Evolutionary conservation across 2,113 vertebrate genomes (phyloP).

Genomic region (zebrafish (Danio rerio)): DNA sequence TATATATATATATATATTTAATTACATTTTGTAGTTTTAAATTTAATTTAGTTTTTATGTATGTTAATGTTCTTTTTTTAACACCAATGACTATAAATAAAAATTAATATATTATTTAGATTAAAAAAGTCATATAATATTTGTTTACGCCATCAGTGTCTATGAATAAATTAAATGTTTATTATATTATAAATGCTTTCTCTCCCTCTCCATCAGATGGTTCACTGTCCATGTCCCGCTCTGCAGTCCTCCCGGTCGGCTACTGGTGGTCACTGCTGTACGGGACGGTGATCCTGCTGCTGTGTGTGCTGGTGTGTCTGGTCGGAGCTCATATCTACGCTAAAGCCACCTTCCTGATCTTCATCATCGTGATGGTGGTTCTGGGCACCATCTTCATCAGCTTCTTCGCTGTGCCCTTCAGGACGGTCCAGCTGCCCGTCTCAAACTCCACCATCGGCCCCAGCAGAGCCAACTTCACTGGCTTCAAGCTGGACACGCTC

Average conservation of each 20-base stretch:
- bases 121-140: too few relatives aligned
- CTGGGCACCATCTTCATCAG: slow-evolving; percentile 84
- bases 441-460: slow-evolving; percentile 55
- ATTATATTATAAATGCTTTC: too few relatives aligned
- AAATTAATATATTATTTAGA: too few relatives aligned
- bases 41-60: too few relatives aligned
- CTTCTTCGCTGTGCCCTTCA: slow-evolving; percentile 80
- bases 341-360: slow-evolving; percentile 91
- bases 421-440: slow-evolving; percentile 66
- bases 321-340: slow-evolving; percentile 90
- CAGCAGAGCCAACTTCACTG: slow-evolving; percentile 77
- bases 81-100: too few relatives aligned
- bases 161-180: too few relatives aligned
- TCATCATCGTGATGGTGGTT: slow-evolving; percentile 84
- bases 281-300: slow-evolving; percentile 75
- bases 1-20: too few relatives aligned
- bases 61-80: too few relatives aligned
- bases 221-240: rapidly evolving
- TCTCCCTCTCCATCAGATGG: slow-evolving; percentile 56
- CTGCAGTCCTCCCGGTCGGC: slow-evolving; percentile 78
- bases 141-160: too few relatives aligned
- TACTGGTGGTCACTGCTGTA: slow-evolving; percentile 91
- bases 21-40: too few relatives aligned
- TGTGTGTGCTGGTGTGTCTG: slow-evolving; percentile 87
- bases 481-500: slow-evolving; percentile 85